Evolutionary conservation across 2,888 invertebrate species (phyloP), one percentile per base, ranked within the genome.

Genomic region (Cetonia aurata): DNA sequence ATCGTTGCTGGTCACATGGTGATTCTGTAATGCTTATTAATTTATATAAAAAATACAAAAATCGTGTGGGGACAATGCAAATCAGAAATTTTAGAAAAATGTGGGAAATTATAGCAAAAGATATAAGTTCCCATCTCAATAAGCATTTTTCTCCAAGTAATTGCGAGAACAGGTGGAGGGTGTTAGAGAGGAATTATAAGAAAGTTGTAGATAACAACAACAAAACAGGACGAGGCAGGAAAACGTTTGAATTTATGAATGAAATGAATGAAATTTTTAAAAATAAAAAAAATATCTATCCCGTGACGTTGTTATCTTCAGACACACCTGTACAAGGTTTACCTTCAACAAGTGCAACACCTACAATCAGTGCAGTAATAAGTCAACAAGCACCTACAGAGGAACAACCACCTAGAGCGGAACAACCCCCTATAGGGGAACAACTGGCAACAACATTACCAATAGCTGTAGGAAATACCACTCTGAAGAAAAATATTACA

Each of bases 141-240:
- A 50, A 42, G 10, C 6, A 42, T 6, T 31, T 67, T 19, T 17
- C 56, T n/a, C 17, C 71, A 31, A 33, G 10, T 6, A 67, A 71
- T 12, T 72, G 71, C 59, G 69, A 71, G 53, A 74, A 74, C 56
- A 50, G 71, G 17, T 75, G 75, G 73, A 42, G 57, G 9, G 72
- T 75, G 15, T 19, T 75, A 4, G 73, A 75, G 37, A 42, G 73
- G 12, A 70, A 57, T 19, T 75, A 74, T 46, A 75, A 72, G 56
- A 75, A 73, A 48, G 65, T n/a, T 42, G 42, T 75, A 3, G 70
- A 68, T 48, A 74, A 74, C 37, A 71, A 73, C 19, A 75, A 48
- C 3, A 59, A 59, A 57, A 72, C 75, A 10, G 73, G 75, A 10
- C 46, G 70, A 57, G 71, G 62, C 25, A 55, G 71, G 59, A 74